Base-by-base conservation (phyloP, 23 tunicate species). In the Trididemnum miniatum region DNA sequence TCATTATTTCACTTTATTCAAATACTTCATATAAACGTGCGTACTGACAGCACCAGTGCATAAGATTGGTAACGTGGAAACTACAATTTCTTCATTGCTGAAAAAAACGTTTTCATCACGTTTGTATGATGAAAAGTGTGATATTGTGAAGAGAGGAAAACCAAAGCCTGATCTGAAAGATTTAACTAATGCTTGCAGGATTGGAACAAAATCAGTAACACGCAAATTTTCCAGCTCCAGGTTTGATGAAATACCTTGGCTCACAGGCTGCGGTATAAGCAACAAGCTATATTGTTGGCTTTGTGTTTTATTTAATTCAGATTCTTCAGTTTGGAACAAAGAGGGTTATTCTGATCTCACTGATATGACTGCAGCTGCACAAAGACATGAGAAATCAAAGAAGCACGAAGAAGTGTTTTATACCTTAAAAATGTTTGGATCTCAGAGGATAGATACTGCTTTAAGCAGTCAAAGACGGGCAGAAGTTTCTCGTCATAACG, bases 401-500 rank as follows among this genome's bases (percentile, higher is more conserved):
- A 63, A 24, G 7, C 26, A n/a, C 69, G 7, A 15, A 15, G 69
- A 63, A 63, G 69, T 24, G 18, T 63, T n/a, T 4, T 63, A 15
- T 24, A 4, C 69, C 4, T 63, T 63, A n/a, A 63, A 24, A 15
- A n/a, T 24, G 18, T 63, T 63, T 63, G 69, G 69, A 63, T 24
- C 25, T 5, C 69, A 63, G n/a, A 22, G 69, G 28, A 63, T 63
- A 15, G 69, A 63, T 63, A 63, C 26, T 63, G 69, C 69, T 63
- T 63, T 63, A 63, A 63, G 69, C n/a, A 63, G n/a, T n/a, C 69
- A 63, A 24, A 63, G 69, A 24, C 28, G 5, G n/a, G 26, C 18
- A 63, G 69, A 15, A n/a, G 69, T 63, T n/a, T 63, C 69, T n/a
- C 69, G 69, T 63, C 69, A 63, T 63, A 63, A 63, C n/a, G 69